Conservation (phyloP, 1,140 invertebrate genomes). For the Scaptomyza pallida region DNA sequence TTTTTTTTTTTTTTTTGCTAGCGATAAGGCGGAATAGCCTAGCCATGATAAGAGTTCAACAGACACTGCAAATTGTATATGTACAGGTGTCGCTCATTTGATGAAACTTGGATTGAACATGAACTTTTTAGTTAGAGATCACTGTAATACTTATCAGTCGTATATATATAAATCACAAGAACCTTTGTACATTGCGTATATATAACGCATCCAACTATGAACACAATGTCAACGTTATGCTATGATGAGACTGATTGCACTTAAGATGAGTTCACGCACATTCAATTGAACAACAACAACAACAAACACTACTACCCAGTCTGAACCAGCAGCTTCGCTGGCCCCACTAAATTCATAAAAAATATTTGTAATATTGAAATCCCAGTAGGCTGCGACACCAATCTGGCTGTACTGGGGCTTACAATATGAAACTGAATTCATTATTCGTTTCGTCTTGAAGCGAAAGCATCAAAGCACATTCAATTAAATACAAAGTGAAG, state of each 20-base stretch:
- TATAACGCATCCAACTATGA: neutral
- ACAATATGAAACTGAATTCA: too few relatives aligned
- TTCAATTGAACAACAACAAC: conserved; percentile 36
- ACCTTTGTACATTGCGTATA: conserved; percentile 9
- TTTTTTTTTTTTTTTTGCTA: conserved; percentile 17
- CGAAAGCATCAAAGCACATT: too few relatives aligned
- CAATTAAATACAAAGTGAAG: conserved; percentile 3
- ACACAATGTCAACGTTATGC: conserved; percentile 30
- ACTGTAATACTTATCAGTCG: conserved; percentile 9
- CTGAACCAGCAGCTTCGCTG: too few relatives aligned
- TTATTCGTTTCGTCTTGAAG: too few relatives aligned
- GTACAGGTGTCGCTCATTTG: too few relatives aligned
- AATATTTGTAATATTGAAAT: too few relatives aligned
- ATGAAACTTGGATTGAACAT: too few relatives aligned
- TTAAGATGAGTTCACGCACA: neutral
- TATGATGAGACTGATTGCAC: conserved; percentile 24
- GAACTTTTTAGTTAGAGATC: too few relatives aligned
- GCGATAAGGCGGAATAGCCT: conserved; percentile 33
- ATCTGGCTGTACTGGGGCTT: too few relatives aligned
- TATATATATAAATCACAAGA: neutral
- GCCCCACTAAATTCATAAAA: too few relatives aligned
- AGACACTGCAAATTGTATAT: conserved; percentile 17
- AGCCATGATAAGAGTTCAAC: conserved; percentile 32
- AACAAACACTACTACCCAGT: too few relatives aligned
- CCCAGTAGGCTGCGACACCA: too few relatives aligned